phyloP scores from a whole-genome alignment of 2,888 invertebrate species.

The Hirudinaria manillensis region DNA sequence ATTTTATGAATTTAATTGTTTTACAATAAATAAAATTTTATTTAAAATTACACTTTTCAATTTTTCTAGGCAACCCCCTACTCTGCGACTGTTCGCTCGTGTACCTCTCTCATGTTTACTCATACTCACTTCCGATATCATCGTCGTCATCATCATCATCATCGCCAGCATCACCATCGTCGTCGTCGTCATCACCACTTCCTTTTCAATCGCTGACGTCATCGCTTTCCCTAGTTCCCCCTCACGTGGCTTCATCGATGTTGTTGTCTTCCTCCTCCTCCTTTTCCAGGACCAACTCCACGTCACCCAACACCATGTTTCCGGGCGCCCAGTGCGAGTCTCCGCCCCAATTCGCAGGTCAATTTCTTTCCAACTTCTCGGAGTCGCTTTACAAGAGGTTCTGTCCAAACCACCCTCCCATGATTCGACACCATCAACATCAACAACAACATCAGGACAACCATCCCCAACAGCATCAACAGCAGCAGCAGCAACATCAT shows the following conservation, averaged over 20 bases:
- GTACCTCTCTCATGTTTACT: not conserved
- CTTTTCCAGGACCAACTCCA: not conserved
- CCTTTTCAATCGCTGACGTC: not conserved
- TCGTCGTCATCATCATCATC: not conserved
- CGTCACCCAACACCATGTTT: not conserved
- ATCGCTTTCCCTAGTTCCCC: not conserved
- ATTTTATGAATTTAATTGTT: not conserved
- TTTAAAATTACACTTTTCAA: not conserved
- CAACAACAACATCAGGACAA: not conserved
- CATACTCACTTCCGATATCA: not conserved
- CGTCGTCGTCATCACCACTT: slow-evolving; percentile 5
- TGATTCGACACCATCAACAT: not conserved
- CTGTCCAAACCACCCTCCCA: slow-evolving; percentile 7
- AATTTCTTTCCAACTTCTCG: slow-evolving; percentile 11
- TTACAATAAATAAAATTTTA: not conserved
- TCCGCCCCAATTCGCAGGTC: slow-evolving; percentile 9
- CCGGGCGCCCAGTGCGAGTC: slow-evolving; percentile 5
- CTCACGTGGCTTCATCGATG: not conserved
- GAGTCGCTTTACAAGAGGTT: not conserved
- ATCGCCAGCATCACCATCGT: slow-evolving; percentile 5
- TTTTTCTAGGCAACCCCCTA: slow-evolving; percentile 1
- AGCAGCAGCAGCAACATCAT: not conserved
- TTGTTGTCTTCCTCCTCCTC: not conserved
- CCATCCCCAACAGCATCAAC: not conserved
- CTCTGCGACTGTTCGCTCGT: slow-evolving; percentile 14